Conservation (phyloP, 2,888 invertebrate genomes). For the Thysanoteuthis rhombus region DNA sequence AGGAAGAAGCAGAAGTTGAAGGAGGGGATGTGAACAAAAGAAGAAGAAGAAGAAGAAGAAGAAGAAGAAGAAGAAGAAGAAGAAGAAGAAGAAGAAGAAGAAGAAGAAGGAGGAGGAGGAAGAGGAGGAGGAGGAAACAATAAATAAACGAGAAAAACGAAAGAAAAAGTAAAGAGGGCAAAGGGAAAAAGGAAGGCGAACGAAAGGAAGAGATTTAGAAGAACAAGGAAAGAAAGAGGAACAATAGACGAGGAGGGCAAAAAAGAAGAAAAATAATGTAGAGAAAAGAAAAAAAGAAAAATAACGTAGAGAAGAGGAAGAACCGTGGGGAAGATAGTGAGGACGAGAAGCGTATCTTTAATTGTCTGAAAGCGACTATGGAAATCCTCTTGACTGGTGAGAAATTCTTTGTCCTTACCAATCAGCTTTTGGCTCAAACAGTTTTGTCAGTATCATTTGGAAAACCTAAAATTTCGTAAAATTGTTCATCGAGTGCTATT, state of each 20-base stretch:
- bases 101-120: background rate
- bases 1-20: too few species aligned
- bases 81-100: background rate
- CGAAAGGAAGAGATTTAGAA: background rate
- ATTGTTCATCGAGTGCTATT: background rate
- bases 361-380: background rate
- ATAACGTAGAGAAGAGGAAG: background rate
- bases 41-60: background rate
- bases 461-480: constrained; percentile 12
- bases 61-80: background rate
- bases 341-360: background rate
- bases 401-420: background rate
- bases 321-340: background rate
- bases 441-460: background rate
- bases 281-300: background rate
- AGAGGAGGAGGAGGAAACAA: background rate
- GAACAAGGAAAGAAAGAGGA: background rate
- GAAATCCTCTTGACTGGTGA: background rate
- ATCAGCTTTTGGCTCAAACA: background rate
- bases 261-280: background rate
- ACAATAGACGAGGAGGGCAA: background rate
- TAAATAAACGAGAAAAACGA: background rate
- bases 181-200: background rate
- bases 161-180: background rate
- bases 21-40: background rate